Evolutionary conservation across 2,888 invertebrate genomes (phyloP), one percentile per base, ranked within the genome.

Genomic region (Spatulosminthurus flaviceps): DNA sequence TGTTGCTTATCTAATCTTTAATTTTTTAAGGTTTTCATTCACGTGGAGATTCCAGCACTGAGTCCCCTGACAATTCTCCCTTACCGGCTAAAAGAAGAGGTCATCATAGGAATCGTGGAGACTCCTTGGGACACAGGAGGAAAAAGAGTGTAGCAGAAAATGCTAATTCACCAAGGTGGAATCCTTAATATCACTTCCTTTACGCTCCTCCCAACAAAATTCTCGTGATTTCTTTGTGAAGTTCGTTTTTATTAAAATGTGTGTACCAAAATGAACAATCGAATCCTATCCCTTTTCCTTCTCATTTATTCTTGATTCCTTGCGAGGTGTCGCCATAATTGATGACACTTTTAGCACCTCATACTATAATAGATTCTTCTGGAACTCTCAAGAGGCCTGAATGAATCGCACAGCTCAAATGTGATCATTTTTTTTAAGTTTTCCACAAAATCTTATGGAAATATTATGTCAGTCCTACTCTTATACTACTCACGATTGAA

Each of bases 11-110:
- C n/a, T n/a, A n/a, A n/a, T 51, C 51, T 19, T 13, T 51, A 2
- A 51, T 51, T 16, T 11, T 51, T 51, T 51, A 11, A 64, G 64
- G 64, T 11, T 64, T 72, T 72, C 72, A 78, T 16, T 34, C 7
- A 0, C 61, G 78, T n/a, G 78, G 78, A 78, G 78, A 72, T 41
- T 78, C 78, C 7, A 78, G 78, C 41, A 72, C 78, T 22, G 78
- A 78, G 26, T 78, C 78, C 7, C 61, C 71, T 0, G 72, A 78
- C 13, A 78, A 72, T 41, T 78, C 78, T 60, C 78, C 78, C 19
- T 19, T 71, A 22, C 71, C 71, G 7, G 61, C 78, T 24, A 78
- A 72, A 64, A 13, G 78, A 72, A 24, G 72, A 64, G 70, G 70
- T 43, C 72, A 43, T 72, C 43, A 34, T n/a, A 43, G 78, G 41